Base-by-base conservation (phyloP, 2,113 vertebrate species). In the Cyanoderma ruficeps region DNA sequence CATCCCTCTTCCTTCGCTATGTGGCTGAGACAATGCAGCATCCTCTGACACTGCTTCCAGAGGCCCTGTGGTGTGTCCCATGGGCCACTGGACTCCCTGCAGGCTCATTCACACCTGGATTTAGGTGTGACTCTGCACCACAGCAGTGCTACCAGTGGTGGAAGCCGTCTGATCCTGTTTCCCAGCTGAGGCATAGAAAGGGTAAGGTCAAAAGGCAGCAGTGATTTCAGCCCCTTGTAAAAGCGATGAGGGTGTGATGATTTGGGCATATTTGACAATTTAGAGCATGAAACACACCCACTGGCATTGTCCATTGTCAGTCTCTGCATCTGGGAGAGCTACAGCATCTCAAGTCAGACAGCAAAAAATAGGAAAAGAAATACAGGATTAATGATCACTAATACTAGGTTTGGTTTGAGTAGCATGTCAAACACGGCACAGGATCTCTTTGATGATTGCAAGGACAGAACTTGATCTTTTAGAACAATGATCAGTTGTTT, bases 21-120 rank as follows among this genome's bases (percentile, higher is more conserved):
- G 0, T n/a, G 59, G 10, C 59, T 0, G 1, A 88, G 52, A 53
- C 19, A 55, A 42, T 4, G 2, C 1, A 4, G 41, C 67, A 64
- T 86, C 44, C 63, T 89, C 68, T 87, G 39, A 19, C 0, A 30
- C n/a, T 37, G n/a, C 50, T 77, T 65, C 30, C 72, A 84, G 64
- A n/a, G 2, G 39, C 39, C 25, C 37, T 4, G 1, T 13, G 25
- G 6, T 37, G 30, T 1, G 1, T 86, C 63, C 67, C 90, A 60
- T 0, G 6, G 76, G 44, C 39, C 61, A 21, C 44, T 19, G 21
- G 10, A 15, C 20, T 42, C 67, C 63, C 74, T 16, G 21, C 0
- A 4, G 31, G n/a, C 55, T 76, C 57, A 28, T 60, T n/a, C 35
- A 47, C n/a, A 53, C 30, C 35, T 77, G 25, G 15, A 8, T 31